A percentile compares a stretch with the other conserved stretches of the same genome.
Conservation (phyloP, 2,113 vertebrate genomes). For the Camelus bactrianus region DNA sequence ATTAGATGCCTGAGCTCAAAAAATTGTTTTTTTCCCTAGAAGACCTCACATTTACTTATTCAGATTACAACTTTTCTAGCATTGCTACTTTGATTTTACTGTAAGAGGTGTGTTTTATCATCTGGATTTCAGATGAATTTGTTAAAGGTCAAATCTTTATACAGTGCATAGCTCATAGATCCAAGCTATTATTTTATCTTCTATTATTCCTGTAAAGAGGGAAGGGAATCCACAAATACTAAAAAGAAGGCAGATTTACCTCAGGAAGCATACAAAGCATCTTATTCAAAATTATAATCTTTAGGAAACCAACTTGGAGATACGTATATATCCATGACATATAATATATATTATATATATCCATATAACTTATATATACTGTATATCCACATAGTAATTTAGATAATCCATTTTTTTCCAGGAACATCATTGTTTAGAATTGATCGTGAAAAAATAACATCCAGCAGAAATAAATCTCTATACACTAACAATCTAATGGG, state of each 20-base stretch:
- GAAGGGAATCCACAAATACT: neutral
- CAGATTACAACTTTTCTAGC: neutral
- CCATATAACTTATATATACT: neutral
- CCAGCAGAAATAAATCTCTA: neutral
- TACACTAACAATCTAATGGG: neutral
- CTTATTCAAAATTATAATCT: neutral
- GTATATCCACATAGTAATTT: neutral
- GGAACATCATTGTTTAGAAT: neutral
- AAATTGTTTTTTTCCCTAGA: conserved; percentile 21
- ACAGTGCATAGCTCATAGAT: neutral
- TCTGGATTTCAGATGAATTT: neutral
- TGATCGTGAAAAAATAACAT: neutral
- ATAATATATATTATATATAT: neutral
- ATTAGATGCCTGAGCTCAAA: neutral
- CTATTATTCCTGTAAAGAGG: conserved; percentile 11
- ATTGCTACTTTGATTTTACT: conserved; percentile 1
- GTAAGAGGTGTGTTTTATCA: conserved; percentile 6
- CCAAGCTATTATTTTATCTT: conserved; percentile 22
- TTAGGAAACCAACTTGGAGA: neutral
- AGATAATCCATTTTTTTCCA: neutral
- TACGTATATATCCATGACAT: neutral
- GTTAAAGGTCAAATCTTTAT: conserved; percentile 47
- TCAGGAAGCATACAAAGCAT: neutral
- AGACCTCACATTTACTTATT: neutral
- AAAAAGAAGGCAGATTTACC: neutral